phyloP scores from a whole-genome alignment of 2,797 vertebrate genomes.

The Triplophysa bombifrons region DNA sequence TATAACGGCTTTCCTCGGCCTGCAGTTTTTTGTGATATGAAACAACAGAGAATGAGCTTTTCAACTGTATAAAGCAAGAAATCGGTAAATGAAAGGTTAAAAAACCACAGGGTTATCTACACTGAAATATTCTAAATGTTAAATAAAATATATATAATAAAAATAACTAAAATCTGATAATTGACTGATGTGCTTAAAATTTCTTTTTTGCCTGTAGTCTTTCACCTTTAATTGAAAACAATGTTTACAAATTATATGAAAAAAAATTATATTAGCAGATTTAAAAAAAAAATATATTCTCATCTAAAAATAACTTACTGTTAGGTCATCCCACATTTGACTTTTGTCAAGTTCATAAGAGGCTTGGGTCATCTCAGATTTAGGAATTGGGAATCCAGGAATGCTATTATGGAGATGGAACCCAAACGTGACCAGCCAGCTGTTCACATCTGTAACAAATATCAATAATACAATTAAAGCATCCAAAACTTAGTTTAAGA shows the following conservation, averaged over 20 bases:
- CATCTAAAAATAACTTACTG: slow-evolving; percentile 77
- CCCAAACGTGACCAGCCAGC: slow-evolving; percentile 98
- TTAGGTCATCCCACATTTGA: slow-evolving; percentile 95
- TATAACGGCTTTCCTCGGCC: too few species aligned
- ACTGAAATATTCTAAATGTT: too few species aligned
- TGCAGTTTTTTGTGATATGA: too few species aligned
- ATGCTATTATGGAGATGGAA: slow-evolving; percentile 99
- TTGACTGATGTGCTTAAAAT: too few species aligned
- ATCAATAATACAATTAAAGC: slow-evolving; percentile 21
- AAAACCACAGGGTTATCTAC: too few species aligned
- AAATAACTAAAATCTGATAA: too few species aligned
- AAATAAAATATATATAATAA: too few species aligned
- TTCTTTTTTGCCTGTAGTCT: too few species aligned
- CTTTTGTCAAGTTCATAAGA: slow-evolving; percentile 95
- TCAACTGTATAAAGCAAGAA: too few species aligned
- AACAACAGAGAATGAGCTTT: too few species aligned
- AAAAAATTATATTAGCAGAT: neutral
- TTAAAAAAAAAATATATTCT: neutral
- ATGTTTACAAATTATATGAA: neutral
- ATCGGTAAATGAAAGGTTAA: too few species aligned
- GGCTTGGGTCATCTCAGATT: slow-evolving; percentile 91
- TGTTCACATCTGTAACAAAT: slow-evolving; percentile 90
- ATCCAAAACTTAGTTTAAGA: neutral
- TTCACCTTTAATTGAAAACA: too few species aligned
- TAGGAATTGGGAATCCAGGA: slow-evolving; percentile 93